These are phyloP conservation scores for Crossocerus cetratus DNA, from an alignment of 2,888 invertebrate genomes.

Conservation along the genomic window DNA sequence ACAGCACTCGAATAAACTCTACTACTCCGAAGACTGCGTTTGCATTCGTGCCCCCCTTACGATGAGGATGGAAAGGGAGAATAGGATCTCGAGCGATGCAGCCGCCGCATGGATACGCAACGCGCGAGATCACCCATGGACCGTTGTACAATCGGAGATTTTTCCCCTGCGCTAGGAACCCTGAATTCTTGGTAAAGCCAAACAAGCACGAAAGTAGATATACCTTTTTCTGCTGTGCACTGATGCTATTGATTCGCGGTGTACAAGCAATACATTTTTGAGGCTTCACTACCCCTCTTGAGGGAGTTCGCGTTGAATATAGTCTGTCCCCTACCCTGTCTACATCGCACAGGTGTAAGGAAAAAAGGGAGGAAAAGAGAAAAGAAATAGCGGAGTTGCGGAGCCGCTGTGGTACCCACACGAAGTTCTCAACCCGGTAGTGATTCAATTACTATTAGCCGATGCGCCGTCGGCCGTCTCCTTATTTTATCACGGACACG, in stretches of 20 bases:
- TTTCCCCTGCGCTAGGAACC: no score
- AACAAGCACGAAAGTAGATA: conserved; percentile 35
- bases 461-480: conserved; percentile 39
- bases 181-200: neutral
- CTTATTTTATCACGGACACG: conserved; percentile 2
- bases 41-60: no score
- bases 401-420: conserved; percentile 57
- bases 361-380: conserved; percentile 61
- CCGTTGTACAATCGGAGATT: no score
- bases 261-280: conserved; percentile 72
- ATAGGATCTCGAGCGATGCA: no score
- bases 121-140: no score
- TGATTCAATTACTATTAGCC: conserved; percentile 63
- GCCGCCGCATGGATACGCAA: no score
- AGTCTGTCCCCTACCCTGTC: conserved; percentile 66
- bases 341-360: conserved; percentile 67
- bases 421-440: conserved; percentile 58
- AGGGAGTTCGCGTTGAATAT: conserved; percentile 68
- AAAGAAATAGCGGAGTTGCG: conserved; percentile 60
- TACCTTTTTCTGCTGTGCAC: conserved; percentile 42
- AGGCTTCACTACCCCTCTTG: conserved; percentile 72
- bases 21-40: no score
- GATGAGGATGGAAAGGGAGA: no score
- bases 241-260: conserved; percentile 70
- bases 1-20: no score